These are phyloP conservation scores for Orchestia grillus DNA, from an alignment of 1,140 invertebrate species.

Conservation along the genomic window DNA sequence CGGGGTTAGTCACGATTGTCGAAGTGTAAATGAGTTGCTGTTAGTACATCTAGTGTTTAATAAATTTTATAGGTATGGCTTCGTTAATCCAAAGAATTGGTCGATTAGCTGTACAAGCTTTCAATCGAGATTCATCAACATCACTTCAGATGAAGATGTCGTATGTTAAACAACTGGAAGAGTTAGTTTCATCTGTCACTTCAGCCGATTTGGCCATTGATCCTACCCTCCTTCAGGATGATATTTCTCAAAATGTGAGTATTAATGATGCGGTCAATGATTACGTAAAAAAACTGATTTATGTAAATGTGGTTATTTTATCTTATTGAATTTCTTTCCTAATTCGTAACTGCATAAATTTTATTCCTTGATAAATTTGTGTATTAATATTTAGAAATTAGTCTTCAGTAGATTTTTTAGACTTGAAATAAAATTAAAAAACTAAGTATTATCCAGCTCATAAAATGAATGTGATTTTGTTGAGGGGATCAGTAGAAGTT, in stretches of 20 bases:
- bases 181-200: constrained; percentile 34
- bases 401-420: too few species aligned
- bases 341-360: too few species aligned
- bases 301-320: too few species aligned
- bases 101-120: constrained; percentile 60
- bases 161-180: constrained; percentile 57
- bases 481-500: too few species aligned
- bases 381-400: too few species aligned
- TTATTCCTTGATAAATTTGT: too few species aligned
- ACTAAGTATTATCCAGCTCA: too few species aligned
- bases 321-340: too few species aligned
- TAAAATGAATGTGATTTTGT: too few species aligned
- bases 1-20: not conserved
- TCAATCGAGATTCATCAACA: constrained; percentile 58
- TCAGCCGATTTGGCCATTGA: constrained; percentile 58
- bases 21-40: constrained; percentile 14
- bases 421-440: too few species aligned
- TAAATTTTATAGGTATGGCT: constrained; percentile 56
- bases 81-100: constrained; percentile 60
- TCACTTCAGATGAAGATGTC: not conserved
- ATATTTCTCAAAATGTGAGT: constrained; percentile 57
- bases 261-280: too few species aligned
- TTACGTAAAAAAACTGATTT: too few species aligned
- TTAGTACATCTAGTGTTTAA: not conserved
- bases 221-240: constrained; percentile 44